Conservation (phyloP, 2,888 invertebrate species). For the Margaritifera margaritifera region DNA sequence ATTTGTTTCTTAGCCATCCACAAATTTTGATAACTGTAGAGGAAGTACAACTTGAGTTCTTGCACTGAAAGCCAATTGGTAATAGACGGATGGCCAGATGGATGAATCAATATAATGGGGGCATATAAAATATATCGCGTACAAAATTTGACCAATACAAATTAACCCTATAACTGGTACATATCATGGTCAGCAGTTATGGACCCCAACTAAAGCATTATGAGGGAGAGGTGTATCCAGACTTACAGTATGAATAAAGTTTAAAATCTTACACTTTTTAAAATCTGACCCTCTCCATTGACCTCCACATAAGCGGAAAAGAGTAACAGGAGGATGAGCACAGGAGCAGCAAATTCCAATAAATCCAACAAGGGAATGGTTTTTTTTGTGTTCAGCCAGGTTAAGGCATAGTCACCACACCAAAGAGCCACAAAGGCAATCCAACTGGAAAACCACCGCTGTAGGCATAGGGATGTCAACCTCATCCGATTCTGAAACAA, state of each 20-base stretch:
- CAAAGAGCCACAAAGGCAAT: conserved; percentile 70
- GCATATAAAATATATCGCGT: too few species aligned
- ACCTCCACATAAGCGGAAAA: conserved; percentile 74
- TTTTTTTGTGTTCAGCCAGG: conserved; percentile 67
- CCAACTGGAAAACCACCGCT: conserved; percentile 73
- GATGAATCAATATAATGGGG: too few species aligned
- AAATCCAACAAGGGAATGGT: conserved; percentile 67
- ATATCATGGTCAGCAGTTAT: too few species aligned
- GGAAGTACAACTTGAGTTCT: too few species aligned
- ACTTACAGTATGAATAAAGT: background rate
- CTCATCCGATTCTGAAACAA: conserved; percentile 68
- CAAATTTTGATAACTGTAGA: too few species aligned
- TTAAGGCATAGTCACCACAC: conserved; percentile 70
- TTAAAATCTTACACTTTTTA: conserved; percentile 66
- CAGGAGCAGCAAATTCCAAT: conserved; percentile 70
- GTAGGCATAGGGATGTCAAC: conserved; percentile 70
- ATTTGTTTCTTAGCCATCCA: too few species aligned
- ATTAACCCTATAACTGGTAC: too few species aligned
- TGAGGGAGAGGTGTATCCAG: background rate
- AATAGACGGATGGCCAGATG: background rate
- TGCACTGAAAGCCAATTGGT: too few species aligned
- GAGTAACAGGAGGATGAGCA: conserved; percentile 70
- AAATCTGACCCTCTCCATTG: conserved; percentile 72
- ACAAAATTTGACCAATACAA: too few species aligned
- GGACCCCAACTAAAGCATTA: background rate